Percentiles rank a stretch among this genome's conserved stretches.
phyloP scores from a whole-genome alignment of 2,797 vertebrate species.

The Hydrophis major region DNA sequence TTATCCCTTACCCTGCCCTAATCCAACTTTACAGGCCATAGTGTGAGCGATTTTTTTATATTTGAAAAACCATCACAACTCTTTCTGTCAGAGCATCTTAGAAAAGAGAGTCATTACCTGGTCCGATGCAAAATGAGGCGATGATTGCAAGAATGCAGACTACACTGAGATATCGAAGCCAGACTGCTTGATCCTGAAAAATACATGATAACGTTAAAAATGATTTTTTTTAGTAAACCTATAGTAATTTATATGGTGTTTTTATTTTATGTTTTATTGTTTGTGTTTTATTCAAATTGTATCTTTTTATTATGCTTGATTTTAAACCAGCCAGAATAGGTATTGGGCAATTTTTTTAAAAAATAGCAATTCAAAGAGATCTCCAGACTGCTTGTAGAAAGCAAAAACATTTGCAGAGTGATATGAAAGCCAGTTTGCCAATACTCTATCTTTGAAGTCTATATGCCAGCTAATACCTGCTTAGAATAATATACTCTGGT shows the following conservation, averaged over 20 bases:
- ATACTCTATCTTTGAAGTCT: not conserved
- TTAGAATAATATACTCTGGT: not conserved
- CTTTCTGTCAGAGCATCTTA: not conserved
- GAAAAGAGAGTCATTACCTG: slow-evolving; percentile 77
- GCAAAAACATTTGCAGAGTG: not conserved
- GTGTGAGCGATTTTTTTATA: not conserved
- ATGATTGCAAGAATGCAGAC: slow-evolving; percentile 88
- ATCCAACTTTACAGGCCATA: not conserved
- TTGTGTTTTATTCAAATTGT: not conserved
- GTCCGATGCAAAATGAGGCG: slow-evolving; percentile 92
- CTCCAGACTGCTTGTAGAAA: not conserved
- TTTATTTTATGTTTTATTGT: not conserved
- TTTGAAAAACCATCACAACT: not conserved
- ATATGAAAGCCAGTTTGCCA: not conserved
- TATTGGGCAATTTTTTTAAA: not conserved
- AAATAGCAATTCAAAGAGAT: not conserved
- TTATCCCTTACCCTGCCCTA: too few species aligned
- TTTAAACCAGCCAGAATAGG: not conserved
- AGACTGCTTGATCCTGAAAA: slow-evolving; percentile 73
- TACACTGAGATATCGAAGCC: slow-evolving; percentile 92
- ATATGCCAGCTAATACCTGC: not conserved
- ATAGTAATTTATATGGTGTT: not conserved
- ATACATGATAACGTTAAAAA: slow-evolving; percentile 1
- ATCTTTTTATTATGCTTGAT: not conserved
- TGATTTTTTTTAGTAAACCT: not conserved